phyloP scores from a whole-genome alignment of 1,140 invertebrate species.

The Papilio helenus region DNA sequence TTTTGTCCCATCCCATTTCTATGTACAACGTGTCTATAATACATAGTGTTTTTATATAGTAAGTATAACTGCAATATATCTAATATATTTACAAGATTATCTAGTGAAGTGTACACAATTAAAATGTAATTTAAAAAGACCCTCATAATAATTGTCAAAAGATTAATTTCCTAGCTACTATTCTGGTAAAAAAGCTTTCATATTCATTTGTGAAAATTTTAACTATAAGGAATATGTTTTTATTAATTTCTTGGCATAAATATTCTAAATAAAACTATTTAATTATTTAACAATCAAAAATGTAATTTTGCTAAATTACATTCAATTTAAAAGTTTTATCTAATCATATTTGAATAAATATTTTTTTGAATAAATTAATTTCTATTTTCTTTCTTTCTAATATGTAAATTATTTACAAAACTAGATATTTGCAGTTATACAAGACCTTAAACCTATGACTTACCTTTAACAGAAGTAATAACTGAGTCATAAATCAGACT shows the following conservation, averaged over 20 bases:
- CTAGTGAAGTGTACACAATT: background rate
- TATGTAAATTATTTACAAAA: background rate
- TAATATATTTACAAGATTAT: background rate
- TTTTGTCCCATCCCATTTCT: slow-evolving; percentile 24
- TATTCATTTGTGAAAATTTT: background rate
- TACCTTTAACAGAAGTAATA: slow-evolving; percentile 51
- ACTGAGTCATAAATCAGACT: slow-evolving; percentile 56
- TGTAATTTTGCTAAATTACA: no score
- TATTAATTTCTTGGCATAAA: no score
- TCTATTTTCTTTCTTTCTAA: no score
- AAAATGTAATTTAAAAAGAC: no score
- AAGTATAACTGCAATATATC: slow-evolving; percentile 29
- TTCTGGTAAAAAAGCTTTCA: background rate
- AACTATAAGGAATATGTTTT: background rate
- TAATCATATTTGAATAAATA: no score
- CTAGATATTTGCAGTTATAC: slow-evolving; percentile 52
- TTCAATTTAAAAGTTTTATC: no score
- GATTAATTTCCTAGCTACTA: no score
- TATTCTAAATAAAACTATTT: no score
- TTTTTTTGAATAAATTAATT: no score
- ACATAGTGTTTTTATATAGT: background rate
- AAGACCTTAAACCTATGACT: slow-evolving; percentile 49
- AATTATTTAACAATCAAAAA: no score
- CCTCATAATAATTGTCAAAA: no score
- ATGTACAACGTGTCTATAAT: background rate